Base-by-base conservation (phyloP, 2,888 invertebrate genomes). In the Drosophila parthenogenetica region DNA sequence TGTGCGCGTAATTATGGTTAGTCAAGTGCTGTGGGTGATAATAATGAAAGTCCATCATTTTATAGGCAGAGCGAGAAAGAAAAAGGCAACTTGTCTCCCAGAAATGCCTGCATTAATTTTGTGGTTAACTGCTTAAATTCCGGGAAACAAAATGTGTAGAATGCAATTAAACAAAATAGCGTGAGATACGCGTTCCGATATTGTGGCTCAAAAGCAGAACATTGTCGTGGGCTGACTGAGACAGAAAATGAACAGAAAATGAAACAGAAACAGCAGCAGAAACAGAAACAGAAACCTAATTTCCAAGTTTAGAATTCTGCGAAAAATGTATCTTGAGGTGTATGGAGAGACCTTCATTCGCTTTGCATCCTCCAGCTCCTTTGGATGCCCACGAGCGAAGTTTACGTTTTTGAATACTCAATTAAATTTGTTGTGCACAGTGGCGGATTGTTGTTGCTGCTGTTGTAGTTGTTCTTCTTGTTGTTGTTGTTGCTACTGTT, bases 101-200 rank as follows among this genome's bases (percentile, higher is more conserved):
- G 42, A 29, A 39, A 17, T 4, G 17, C 40, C 54, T 66, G 83
- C 70, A 86, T 88, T 83, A 73, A 82, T 89, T 87, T 83, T 88
- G 84, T 76, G 87, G 73, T 80, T 87, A 84, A 72, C 74, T 82
- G 87, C 77, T 66, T 67, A 69, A 74, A 76, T 85, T 89, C 85
- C 61, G 69, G 69, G 89, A 86, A 86, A 60, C 74, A 80, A 80
- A 80, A 75, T 83, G 78, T 78, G 89, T 73, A 73, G 84, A 86
- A 84, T 89, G 84, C 89, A 84, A 84, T 87, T 84, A 89, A 84
- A 80, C 78, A 87, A 84, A 89, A 89, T 87, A 85, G 89, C 85
- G 87, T 89, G 89, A 86, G 89, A 86, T 86, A 89, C 89, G 89
- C 80, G 84, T 54, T 54, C 73, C 81, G 85, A 84, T 85, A 85